Base-by-base conservation (phyloP, 2,797 vertebrate genomes). In the Austrolebias charrua region DNA sequence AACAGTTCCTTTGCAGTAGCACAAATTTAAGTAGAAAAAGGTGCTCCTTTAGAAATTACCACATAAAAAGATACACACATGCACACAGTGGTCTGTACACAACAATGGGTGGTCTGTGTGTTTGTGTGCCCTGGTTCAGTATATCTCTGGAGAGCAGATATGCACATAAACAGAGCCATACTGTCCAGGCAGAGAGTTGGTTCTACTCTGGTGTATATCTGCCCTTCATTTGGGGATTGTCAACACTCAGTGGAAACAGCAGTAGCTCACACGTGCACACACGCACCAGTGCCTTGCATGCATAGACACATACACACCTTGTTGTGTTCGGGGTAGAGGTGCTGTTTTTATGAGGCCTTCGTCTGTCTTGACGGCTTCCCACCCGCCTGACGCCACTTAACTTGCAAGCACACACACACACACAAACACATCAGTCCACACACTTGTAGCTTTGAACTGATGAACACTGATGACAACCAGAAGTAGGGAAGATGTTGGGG, bases 361-460 rank as follows among this genome's bases (percentile, higher is more conserved):
- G 87, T 86, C 86, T 79, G 86, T 88, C 85, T n/a, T 86, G 83
- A 86, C 89, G 87, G 84, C 88, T 82, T 88, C 87, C 89, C 84
- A 86, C 78, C 89, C 86, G 88, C 88, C 87, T 91, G 89, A 88
- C 88, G 86, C 89, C 89, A 90, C 87, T 88, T 89, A 86, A 83
- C 83, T 75, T 73, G 79, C 35, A 74, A 44, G 50, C 66, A 75
- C 77, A 78, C 63, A 20, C 60, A 76, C 60, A 70, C 62, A 76
- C 38, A 84, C 53, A 84, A 64, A 83, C 80, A 85, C 75, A 84
- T 69, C 72, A 78, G 71, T 83, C 77, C 68, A 53, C 73, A 79
- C 81, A 78, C 60, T 76, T 49, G 19, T 61, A 60, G 78, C 87
- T 91, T 91, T 91, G 89, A 91, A 91, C 89, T 89, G 84, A 87